Base-by-base conservation (phyloP, 2,888 invertebrate genomes). In the Andrena flavipes region DNA sequence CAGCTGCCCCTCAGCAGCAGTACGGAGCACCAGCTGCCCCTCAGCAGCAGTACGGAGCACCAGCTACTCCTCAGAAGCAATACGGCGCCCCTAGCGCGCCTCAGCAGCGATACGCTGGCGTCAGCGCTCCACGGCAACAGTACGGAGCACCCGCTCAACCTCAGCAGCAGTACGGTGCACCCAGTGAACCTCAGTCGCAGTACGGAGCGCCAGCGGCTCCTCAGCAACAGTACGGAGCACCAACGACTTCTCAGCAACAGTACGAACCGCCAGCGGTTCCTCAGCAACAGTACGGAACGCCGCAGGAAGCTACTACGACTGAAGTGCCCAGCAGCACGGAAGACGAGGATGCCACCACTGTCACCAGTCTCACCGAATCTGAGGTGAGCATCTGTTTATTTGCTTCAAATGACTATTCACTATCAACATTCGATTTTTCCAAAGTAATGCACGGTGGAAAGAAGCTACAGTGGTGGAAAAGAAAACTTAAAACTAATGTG, bases 261-360 rank as follows among this genome's bases (percentile, higher is more conserved):
- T 95, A 94, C 20, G 88, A 82, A 7, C 87, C 82, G 35, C 79
- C 86, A 16, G 63, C 62, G 2, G 68, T 71, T 1, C 84, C 90
- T 0, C 87, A 82, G 20, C 82, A 82, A 35, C 88, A 90, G 70
- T 91, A 88, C 70, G 91, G 90, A 30, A 80, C 83, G 16, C 88
- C 90, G 10, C 89, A 92, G 0, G 95, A 95, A 16, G 82, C 87
- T 0, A 90, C 91, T 26, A 88, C 91, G 54, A 92, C 92, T 16
- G 92, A 94, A 76, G 85, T 88, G 91, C 93, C 85, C 69, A 94
- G 76, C 88, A 94, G 89, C 91, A 93, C 92, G 10, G 93, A 92
- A 35, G 84, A 84, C 59, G 92, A 93, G 35, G 92, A 93, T 16
- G 76, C 91, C 2, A 91, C 92, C 26, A 94, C 94, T n/a, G 92